Evolutionary conservation across 1,140 invertebrate species (phyloP).

Genomic region (Hyles euphorbiae): DNA sequence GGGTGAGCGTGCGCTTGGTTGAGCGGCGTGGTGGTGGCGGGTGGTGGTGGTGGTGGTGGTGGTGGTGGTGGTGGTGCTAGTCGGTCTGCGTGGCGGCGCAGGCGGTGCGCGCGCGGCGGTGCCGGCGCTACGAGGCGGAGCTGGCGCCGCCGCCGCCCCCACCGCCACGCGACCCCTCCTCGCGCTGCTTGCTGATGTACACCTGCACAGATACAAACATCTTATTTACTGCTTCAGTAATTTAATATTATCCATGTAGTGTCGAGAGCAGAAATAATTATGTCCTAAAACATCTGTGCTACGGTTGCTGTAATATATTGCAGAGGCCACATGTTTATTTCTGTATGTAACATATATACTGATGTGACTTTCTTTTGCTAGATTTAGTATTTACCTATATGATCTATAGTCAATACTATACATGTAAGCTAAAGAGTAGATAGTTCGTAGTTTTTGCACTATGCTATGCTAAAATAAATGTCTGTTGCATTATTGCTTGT

Average conservation of each 20-base stretch:
- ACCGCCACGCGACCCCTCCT: conserved; percentile 27
- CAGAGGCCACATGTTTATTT: neutral
- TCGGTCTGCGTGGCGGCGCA: conserved; percentile 57
- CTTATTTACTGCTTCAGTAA: too few relatives aligned
- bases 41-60: neutral
- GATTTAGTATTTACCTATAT: neutral
- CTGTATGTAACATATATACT: neutral
- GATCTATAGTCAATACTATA: neutral
- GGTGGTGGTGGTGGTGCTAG: conserved; percentile 6
- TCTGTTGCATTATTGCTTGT: too few relatives aligned
- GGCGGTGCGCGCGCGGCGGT: conserved; percentile 28
- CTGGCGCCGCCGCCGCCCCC: conserved; percentile 18
- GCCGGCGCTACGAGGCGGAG: conserved; percentile 48
- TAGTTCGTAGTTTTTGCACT: too few relatives aligned
- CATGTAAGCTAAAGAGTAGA: too few relatives aligned
- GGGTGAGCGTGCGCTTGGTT: neutral
- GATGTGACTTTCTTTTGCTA: neutral
- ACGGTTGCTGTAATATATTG: neutral
- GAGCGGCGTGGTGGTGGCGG: neutral
- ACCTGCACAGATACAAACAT: conserved; percentile 27
- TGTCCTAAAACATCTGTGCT: neutral
- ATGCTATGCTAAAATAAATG: too few relatives aligned
- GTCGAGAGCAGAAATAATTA: too few relatives aligned
- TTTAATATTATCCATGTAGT: too few relatives aligned
- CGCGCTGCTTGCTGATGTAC: conserved; percentile 59